Conservation (phyloP, 2,113 vertebrate species). For the Pardalotus punctatus region DNA sequence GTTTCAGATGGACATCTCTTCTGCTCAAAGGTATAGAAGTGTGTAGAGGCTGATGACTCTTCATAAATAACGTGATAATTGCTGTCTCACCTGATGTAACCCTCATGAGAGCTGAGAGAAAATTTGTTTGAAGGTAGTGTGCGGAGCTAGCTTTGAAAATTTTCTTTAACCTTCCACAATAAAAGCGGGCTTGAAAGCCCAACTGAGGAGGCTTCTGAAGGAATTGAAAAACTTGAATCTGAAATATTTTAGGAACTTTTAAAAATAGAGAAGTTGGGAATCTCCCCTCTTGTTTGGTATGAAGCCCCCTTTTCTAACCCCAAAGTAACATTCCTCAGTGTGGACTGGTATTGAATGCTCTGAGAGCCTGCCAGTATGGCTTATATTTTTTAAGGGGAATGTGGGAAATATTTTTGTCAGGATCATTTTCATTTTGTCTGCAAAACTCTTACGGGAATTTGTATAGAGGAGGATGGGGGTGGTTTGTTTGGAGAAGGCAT, state of each 20-base stretch:
- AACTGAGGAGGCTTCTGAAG: not conserved
- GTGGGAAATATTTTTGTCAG: not conserved
- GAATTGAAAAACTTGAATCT: slow-evolving; percentile 26
- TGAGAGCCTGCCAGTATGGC: not conserved
- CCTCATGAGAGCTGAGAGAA: not conserved
- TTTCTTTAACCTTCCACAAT: not conserved
- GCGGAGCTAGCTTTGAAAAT: not conserved
- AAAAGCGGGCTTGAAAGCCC: not conserved
- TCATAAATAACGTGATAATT: not conserved
- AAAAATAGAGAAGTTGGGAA: slow-evolving; percentile 50
- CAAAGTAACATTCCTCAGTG: not conserved
- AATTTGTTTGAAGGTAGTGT: not conserved
- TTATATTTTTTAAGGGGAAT: not conserved
- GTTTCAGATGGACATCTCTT: not conserved
- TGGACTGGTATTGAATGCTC: not conserved
- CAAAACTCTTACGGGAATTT: not conserved
- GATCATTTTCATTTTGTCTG: not conserved
- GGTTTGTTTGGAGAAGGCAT: not conserved
- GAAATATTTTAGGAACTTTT: slow-evolving; percentile 38
- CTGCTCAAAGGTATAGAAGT: not conserved
- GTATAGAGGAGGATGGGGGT: not conserved
- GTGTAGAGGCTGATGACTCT: not conserved
- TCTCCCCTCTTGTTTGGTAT: slow-evolving; percentile 7
- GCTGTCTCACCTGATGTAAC: not conserved
- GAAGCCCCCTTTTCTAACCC: not conserved